phyloP scores from a whole-genome alignment of 2,113 vertebrate species.

The Equus przewalskii region DNA sequence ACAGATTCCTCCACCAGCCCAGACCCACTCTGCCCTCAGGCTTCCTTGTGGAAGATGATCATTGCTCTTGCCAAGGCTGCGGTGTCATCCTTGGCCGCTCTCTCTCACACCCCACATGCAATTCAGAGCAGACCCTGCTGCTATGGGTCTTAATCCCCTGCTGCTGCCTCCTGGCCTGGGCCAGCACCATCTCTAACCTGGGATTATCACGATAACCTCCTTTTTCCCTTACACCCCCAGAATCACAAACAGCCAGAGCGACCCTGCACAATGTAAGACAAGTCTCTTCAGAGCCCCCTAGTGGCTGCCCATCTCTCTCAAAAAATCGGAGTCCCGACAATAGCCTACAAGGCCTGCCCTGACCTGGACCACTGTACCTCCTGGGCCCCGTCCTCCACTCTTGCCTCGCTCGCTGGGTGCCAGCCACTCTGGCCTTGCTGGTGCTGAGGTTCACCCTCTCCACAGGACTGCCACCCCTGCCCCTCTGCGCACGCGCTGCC shows the following conservation, averaged over 20 bases:
- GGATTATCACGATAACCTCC: not conserved
- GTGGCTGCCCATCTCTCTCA: not conserved
- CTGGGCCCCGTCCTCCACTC: not conserved
- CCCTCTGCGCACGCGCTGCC: not conserved
- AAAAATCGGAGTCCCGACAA: not conserved
- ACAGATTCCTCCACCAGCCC: not conserved
- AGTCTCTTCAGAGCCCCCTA: not conserved
- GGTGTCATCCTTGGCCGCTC: not conserved
- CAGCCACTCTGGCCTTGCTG: not conserved
- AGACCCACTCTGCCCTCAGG: not conserved
- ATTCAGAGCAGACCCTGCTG: not conserved
- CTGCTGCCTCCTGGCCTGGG: not conserved
- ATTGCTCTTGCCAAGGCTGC: not conserved
- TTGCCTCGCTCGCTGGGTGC: not conserved
- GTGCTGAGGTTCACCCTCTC: not conserved
- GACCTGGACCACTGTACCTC: not conserved
- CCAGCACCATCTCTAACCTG: not conserved
- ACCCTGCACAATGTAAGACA: not conserved
- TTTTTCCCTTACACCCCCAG: not conserved
- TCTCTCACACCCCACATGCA: not conserved
- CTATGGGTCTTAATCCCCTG: not conserved
- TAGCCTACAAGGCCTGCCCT: not conserved
- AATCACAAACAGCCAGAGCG: not conserved
- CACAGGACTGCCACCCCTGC: not conserved
- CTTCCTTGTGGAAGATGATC: accelerated